Evolutionary conservation across 2,797 vertebrate species (phyloP).

Genomic region (Spea hammondii): DNA sequence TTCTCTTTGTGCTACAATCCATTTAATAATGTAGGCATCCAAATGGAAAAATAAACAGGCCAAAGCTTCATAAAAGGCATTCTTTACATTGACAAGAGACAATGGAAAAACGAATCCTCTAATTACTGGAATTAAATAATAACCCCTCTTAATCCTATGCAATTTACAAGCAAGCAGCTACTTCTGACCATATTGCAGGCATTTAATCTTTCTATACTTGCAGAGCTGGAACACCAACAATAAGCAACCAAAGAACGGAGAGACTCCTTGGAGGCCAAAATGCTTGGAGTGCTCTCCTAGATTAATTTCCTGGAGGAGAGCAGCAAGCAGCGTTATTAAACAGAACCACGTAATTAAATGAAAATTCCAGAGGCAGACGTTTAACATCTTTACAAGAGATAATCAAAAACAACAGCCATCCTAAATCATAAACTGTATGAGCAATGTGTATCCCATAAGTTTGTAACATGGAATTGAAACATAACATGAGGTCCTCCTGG

Average conservation of each 20-base stretch:
- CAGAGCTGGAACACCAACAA: not conserved
- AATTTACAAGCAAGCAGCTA: slow-evolving; percentile 32
- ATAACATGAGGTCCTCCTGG: not conserved
- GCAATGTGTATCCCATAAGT: not conserved
- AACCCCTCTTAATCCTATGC: slow-evolving; percentile 35
- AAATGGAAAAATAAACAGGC: slow-evolving; percentile 5
- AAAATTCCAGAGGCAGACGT: not conserved
- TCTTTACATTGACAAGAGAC: slow-evolving; percentile 24
- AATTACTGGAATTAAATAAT: slow-evolving; percentile 44
- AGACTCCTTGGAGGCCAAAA: slow-evolving; percentile 6
- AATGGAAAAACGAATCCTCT: slow-evolving; percentile 45
- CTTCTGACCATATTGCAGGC: slow-evolving; percentile 27
- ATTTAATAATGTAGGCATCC: slow-evolving; percentile 16
- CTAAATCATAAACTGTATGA: not conserved
- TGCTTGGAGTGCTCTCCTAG: slow-evolving; percentile 10
- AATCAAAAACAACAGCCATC: slow-evolving; percentile 1
- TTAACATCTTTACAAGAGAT: slow-evolving; percentile 10
- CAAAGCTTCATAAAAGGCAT: slow-evolving; percentile 7
- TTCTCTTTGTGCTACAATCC: slow-evolving; percentile 13
- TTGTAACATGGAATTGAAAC: not conserved
- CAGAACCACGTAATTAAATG: slow-evolving; percentile 1
- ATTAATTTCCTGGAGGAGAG: slow-evolving; percentile 10
- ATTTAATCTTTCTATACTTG: slow-evolving; percentile 13
- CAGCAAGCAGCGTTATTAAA: not conserved
- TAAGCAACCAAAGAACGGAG: slow-evolving; percentile 6